A percentile compares a stretch with the other conserved stretches of the same genome.
Conservation (phyloP, 2,888 invertebrate genomes). For the Leptothorax acervorum region DNA sequence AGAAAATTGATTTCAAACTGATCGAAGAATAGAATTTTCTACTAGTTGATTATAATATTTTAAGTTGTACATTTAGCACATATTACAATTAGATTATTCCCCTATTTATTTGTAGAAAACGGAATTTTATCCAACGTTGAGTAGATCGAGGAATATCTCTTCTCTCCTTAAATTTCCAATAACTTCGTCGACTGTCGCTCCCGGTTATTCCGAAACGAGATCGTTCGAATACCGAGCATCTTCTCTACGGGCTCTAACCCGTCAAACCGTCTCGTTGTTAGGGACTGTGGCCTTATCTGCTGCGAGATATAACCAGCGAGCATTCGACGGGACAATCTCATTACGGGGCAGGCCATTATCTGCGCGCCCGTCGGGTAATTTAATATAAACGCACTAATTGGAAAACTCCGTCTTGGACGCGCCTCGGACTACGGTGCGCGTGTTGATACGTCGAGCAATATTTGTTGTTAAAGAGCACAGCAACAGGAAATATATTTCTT, state of each 20-base stretch:
- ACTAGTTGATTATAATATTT: neutral
- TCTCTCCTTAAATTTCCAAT: slow-evolving; percentile 45
- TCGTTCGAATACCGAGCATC: slow-evolving; percentile 59
- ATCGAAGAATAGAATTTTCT: neutral
- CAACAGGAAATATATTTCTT: slow-evolving; percentile 20
- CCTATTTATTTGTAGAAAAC: neutral
- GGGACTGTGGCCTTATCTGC: slow-evolving; percentile 70
- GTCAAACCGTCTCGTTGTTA: slow-evolving; percentile 70
- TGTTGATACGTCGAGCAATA: slow-evolving; percentile 27
- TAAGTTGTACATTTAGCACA: neutral
- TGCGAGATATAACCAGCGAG: slow-evolving; percentile 68
- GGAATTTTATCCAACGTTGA: neutral
- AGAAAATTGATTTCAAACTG: neutral
- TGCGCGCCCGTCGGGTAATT: slow-evolving; percentile 76
- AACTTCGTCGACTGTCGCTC: slow-evolving; percentile 49
- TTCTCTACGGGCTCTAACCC: slow-evolving; percentile 55
- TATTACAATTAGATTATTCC: neutral
- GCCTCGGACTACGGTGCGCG: slow-evolving; percentile 62
- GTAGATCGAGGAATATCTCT: slow-evolving; percentile 8
- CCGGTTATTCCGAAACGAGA: slow-evolving; percentile 63
- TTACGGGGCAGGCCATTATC: slow-evolving; percentile 78
- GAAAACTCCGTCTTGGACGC: slow-evolving; percentile 77
- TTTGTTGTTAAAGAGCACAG: slow-evolving; percentile 25
- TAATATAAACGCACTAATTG: slow-evolving; percentile 81
- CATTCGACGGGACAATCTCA: slow-evolving; percentile 76